Evolutionary conservation across 37 sponge, comb jelly and placozoan genomes (phyloP).

Genomic region (Bolinopsis microptera): DNA sequence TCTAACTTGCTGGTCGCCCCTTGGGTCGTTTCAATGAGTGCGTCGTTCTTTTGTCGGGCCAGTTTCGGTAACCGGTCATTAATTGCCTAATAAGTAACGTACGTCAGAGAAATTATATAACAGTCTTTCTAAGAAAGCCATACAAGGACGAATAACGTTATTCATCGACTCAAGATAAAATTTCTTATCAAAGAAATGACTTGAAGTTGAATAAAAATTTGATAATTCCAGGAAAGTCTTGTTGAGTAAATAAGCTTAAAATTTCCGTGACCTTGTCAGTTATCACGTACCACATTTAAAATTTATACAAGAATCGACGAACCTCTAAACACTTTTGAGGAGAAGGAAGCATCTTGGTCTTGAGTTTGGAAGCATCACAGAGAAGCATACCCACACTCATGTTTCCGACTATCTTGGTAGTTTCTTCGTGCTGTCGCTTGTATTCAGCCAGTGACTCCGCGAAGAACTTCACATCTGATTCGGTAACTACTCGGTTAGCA

Average conservation of each 20-base stretch:
- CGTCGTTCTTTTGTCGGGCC: conserved; percentile 80
- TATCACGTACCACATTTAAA: no score
- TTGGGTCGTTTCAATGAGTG: conserved; percentile 78
- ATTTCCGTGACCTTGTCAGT: no score
- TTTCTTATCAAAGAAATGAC: no score
- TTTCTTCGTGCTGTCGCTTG: conserved; percentile 80
- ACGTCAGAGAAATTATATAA: no score
- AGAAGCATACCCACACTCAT: conserved; percentile 83
- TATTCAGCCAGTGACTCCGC: conserved; percentile 79
- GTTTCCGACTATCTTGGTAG: conserved; percentile 69
- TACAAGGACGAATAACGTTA: background rate
- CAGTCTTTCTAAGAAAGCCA: no score
- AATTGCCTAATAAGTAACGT: conserved; percentile 69
- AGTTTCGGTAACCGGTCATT: conserved; percentile 81
- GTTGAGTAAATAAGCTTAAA: no score
- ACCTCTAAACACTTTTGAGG: conserved; percentile 90
- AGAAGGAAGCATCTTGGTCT: conserved; percentile 82
- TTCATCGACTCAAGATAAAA: no score
- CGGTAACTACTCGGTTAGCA: conserved; percentile 39
- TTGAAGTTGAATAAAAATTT: no score
- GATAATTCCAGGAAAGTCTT: no score
- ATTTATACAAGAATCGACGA: no score
- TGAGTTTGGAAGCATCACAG: conserved; percentile 80
- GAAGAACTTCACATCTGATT: conserved; percentile 87
- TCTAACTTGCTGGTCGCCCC: conserved; percentile 87